A percentile compares a stretch with the other conserved stretches of the same genome.
phyloP scores from a whole-genome alignment of 2,888 invertebrate species.

The Caenorhabditis macrosperma region DNA sequence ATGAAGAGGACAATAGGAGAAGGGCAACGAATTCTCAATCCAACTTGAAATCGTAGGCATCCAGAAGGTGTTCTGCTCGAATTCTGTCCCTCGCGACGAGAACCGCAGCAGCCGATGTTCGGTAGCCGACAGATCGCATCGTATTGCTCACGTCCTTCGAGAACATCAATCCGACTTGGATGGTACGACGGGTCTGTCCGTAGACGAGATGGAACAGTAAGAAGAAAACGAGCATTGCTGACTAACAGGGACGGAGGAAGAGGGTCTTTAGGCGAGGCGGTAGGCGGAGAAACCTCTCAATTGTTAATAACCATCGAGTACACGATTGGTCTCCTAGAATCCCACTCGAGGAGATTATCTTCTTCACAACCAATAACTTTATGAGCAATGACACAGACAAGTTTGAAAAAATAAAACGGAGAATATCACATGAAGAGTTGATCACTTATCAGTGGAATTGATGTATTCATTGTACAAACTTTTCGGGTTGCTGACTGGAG shows the following conservation, averaged over 20 bases:
- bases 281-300: constrained; percentile 47
- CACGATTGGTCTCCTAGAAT: constrained; percentile 7
- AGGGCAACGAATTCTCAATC: background rate
- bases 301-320: constrained; percentile 22
- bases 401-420: background rate
- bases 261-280: background rate
- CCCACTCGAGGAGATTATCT: background rate
- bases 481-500: background rate
- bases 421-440: background rate
- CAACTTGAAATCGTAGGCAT: constrained; percentile 63
- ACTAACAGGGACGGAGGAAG: background rate
- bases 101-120: constrained; percentile 64
- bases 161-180: constrained; percentile 61
- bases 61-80: constrained; percentile 55
- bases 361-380: constrained; percentile 7
- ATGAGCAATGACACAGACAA: background rate
- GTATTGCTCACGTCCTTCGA: constrained; percentile 17
- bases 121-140: constrained; percentile 52
- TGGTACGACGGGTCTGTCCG: constrained; percentile 10
- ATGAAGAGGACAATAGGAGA: background rate
- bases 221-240: background rate
- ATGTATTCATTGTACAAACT: background rate
- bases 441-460: background rate
- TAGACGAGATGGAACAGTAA: background rate
- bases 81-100: constrained; percentile 66